Percentiles rank a stretch among this genome's conserved stretches.
Conservation (phyloP, 2,113 vertebrate species). For the Mormyrus iriodes region DNA sequence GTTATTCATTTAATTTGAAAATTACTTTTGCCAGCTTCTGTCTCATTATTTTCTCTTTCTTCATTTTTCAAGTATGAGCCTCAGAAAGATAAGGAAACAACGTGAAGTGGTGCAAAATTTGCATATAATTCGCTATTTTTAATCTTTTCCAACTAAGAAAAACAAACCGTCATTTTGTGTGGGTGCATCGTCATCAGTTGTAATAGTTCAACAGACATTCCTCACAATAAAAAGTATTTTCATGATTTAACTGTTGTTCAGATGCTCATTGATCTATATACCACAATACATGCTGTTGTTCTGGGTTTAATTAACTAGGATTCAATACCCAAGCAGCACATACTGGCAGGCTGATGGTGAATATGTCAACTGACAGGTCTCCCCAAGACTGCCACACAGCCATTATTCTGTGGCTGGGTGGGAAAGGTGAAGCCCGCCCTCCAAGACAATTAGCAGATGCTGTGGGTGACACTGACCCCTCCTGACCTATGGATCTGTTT, state of each 20-base stretch:
- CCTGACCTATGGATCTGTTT: constrained; percentile 55
- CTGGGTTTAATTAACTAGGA: background rate
- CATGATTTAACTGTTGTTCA: background rate
- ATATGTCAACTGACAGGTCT: constrained; percentile 45
- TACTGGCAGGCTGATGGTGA: constrained; percentile 20
- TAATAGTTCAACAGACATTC: background rate
- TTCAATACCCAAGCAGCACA: background rate
- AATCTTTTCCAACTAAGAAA: background rate
- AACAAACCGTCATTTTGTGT: background rate
- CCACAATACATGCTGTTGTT: background rate
- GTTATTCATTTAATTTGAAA: background rate
- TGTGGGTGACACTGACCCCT: constrained; percentile 49
- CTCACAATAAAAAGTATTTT: background rate
- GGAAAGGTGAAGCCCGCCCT: constrained; percentile 43
- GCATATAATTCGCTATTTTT: background rate
- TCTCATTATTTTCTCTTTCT: background rate
- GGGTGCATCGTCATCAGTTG: background rate
- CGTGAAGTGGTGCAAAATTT: background rate
- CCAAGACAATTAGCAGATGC: constrained; percentile 69
- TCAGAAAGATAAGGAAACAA: background rate
- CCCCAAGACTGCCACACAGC: constrained; percentile 38
- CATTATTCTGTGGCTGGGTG: constrained; percentile 42
- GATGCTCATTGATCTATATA: background rate
- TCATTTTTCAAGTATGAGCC: background rate
- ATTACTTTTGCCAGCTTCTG: background rate